Evolutionary conservation across 2,113 vertebrate genomes (phyloP).

Genomic region (Oreocharis arfaki): DNA sequence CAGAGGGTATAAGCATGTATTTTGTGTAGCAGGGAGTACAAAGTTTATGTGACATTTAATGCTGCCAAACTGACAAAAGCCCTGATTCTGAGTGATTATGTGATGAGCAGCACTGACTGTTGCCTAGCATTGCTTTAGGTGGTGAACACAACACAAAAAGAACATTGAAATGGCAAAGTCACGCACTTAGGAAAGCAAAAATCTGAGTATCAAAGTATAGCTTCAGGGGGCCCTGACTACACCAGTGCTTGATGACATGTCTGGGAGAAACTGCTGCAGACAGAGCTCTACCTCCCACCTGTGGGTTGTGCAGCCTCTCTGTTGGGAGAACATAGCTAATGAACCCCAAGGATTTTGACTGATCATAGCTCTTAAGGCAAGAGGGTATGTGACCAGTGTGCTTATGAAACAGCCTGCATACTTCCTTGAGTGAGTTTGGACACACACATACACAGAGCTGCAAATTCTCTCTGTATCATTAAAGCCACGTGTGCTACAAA

Average conservation of each 20-base stretch:
- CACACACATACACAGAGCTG: rapidly evolving
- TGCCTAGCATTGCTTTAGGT: neutral
- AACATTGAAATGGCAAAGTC: neutral
- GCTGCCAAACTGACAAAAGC: neutral
- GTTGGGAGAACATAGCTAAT: neutral
- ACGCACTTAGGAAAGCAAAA: neutral
- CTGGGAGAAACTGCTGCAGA: neutral
- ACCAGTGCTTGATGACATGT: neutral
- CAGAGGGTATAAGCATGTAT: neutral
- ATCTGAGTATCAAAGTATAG: neutral
- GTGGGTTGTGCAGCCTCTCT: rapidly evolving
- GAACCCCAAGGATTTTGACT: neutral
- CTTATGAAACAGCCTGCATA: neutral
- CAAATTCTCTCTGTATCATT: neutral
- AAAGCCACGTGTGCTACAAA: rapidly evolving
- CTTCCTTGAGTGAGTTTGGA: neutral
- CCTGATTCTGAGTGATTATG: neutral
- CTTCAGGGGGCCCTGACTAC: neutral
- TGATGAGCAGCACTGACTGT: neutral
- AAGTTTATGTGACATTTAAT: neutral
- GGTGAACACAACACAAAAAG: neutral
- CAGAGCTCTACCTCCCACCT: neutral
- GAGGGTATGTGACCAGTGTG: neutral
- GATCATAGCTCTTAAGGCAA: neutral
- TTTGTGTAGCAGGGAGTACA: neutral